Base-by-base conservation (phyloP, 2,888 invertebrate species). In the Eutolmus rufibarbis region DNA sequence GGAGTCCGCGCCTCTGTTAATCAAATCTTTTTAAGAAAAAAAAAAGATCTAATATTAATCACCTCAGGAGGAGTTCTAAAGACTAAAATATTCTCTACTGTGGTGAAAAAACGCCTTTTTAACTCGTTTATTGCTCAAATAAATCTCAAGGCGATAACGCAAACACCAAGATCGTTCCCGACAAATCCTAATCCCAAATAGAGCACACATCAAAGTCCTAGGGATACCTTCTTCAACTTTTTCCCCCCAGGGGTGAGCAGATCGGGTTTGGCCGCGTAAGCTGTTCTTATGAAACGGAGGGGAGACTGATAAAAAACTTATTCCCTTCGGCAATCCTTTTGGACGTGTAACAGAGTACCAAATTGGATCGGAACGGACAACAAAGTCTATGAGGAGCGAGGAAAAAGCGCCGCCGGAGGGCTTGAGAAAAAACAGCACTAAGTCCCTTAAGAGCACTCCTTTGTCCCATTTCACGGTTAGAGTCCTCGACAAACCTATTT, bases 401-500 rank as follows among this genome's bases (percentile, higher is more conserved):
- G 5, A 66, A 78, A 78, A 78, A 23, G 43, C 40, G 40, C 23
- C 43, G 78, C 78, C 78, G 12, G 7, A 78, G 43, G 78, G 43
- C 66, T 66, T 28, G 66, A 66, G 66, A 66, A 66, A 66, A 66
- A 66, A 23, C 66, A 66, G 66, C 66, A 66, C 66, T 51, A 81
- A 81, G 28, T 81, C 56, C 56, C 56, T 56, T 43, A 51, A 34
- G 56, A 81, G 81, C 51, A 81, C 23, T 31, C 28, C 43, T 81
- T 28, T 51, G 51, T 51, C 31, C 81, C 56, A 81, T 81, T 81
- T 81, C 51, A 81, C 81, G 56, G 23, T 43, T 78, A 78, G 37
- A 81, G 81, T 43, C 81, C 81, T 81, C 81, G 56, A 81, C 56
- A 81, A 81, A 81, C 56, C 81, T 51, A 81, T 81, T 81, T 81